Percentiles rank a stretch among this genome's conserved stretches.
Evolutionary conservation across 2,888 invertebrate species (phyloP).

Genomic region (Teleogryllus oceanicus): DNA sequence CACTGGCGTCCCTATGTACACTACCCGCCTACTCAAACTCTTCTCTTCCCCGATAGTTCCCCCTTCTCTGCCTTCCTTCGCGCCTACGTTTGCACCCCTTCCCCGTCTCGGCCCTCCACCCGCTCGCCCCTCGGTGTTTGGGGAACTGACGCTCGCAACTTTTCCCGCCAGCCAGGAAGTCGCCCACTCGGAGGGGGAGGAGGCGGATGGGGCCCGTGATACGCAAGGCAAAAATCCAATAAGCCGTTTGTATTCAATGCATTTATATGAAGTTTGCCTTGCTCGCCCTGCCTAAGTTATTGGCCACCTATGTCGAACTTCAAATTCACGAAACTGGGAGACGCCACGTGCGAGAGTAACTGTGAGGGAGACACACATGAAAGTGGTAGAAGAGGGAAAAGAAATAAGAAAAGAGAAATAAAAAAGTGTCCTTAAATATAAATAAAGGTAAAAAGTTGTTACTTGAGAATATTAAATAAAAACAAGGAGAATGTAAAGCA

Average conservation of each 20-base stretch:
- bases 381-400: neutral
- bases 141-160: neutral
- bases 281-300: neutral
- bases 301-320: neutral
- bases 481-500: too few species aligned
- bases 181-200: neutral
- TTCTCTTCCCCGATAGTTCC: too few species aligned
- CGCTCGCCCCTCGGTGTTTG: neutral
- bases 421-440: too few species aligned
- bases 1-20: too few species aligned
- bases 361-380: neutral
- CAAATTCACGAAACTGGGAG: neutral
- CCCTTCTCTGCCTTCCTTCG: too few species aligned
- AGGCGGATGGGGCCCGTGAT: neutral
- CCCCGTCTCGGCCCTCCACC: too few species aligned
- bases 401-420: too few species aligned
- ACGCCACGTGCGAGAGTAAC: neutral
- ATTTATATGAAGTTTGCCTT: constrained; percentile 9
- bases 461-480: too few species aligned
- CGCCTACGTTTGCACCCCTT: too few species aligned
- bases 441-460: too few species aligned
- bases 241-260: constrained; percentile 18
- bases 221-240: neutral
- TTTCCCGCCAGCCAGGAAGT: neutral
- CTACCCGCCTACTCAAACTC: too few species aligned